A percentile compares a stretch with the other conserved stretches of the same genome.
These are phyloP conservation scores for Psix sp. DNA, from an alignment of 1,140 invertebrate species.

Conservation along the genomic window DNA sequence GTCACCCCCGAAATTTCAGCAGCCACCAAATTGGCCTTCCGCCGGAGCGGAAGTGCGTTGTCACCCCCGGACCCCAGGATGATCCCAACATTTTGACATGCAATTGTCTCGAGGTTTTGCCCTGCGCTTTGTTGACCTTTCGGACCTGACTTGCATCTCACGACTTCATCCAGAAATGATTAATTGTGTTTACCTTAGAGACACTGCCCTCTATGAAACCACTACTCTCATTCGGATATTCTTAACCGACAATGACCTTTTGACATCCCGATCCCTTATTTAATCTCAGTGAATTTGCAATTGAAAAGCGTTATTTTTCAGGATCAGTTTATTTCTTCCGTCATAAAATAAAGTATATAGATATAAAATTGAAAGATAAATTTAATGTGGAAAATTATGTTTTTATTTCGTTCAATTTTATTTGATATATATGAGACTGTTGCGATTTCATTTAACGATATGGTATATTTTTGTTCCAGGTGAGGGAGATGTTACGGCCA, in stretches of 20 bases:
- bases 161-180: constrained; percentile 28
- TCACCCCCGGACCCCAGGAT: constrained; percentile 27
- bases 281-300: not conserved
- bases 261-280: not conserved
- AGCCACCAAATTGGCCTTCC: constrained; percentile 72
- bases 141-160: constrained; percentile 39
- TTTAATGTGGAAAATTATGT: not conserved
- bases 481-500: constrained; percentile 22
- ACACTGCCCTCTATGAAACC: not conserved
- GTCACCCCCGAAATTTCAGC: constrained; percentile 69
- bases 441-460: constrained; percentile 14
- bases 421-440: no score
- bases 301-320: not conserved
- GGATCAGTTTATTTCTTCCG: not conserved
- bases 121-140: constrained; percentile 9
- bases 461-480: constrained; percentile 40
- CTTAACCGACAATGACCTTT: constrained; percentile 1
- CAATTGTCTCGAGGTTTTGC: constrained; percentile 33
- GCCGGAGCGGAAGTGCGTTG: constrained; percentile 65
- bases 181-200: constrained; percentile 30
- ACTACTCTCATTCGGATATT: constrained; percentile 2
- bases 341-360: not conserved
- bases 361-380: no score
- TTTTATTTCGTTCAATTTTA: not conserved
- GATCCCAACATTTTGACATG: constrained; percentile 31